A percentile compares a stretch with the other conserved stretches of the same genome.
These are phyloP conservation scores for Pygmarrhopalites habei DNA, from an alignment of 1,140 invertebrate genomes.

Conservation along the genomic window DNA sequence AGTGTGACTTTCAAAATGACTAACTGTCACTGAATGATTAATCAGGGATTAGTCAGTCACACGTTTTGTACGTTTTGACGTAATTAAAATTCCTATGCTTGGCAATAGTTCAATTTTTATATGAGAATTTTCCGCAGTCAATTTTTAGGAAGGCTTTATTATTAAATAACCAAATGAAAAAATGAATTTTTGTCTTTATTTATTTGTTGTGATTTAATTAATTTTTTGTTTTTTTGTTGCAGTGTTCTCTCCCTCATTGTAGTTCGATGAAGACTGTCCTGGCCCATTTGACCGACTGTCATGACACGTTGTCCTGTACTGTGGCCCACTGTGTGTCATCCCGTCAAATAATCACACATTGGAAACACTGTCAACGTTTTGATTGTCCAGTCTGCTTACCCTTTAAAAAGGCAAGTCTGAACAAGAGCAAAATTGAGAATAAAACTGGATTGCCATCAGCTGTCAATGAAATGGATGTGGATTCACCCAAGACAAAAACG, in stretches of 20 bases:
- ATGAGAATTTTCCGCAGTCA: too few species aligned
- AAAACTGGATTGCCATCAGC: constrained; percentile 17
- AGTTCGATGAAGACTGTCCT: constrained; percentile 99
- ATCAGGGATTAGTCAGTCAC: too few species aligned
- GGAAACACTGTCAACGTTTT: constrained; percentile 90
- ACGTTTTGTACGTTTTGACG: too few species aligned
- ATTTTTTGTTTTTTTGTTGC: constrained; percentile 28
- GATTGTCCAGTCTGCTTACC: constrained; percentile 98
- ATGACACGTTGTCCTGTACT: constrained; percentile 79
- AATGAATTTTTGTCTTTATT: too few species aligned
- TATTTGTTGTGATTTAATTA: too few species aligned
- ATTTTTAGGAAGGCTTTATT: too few species aligned
- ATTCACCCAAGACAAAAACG: constrained; percentile 66
- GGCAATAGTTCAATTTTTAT: too few species aligned
- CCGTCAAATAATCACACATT: constrained; percentile 95
- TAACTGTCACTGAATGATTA: too few species aligned
- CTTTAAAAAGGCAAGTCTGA: constrained; percentile 80
- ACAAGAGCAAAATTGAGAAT: constrained; percentile 52
- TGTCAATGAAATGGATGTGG: constrained; percentile 33
- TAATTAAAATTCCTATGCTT: too few species aligned
- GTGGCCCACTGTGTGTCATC: constrained; percentile 97
- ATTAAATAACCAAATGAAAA: too few species aligned
- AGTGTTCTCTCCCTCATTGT: constrained; percentile 90
- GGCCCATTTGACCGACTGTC: constrained; percentile 96
- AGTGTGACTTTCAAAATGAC: too few species aligned